A percentile compares a stretch with the other conserved stretches of the same genome.
phyloP scores from a whole-genome alignment of 2,113 vertebrate genomes.

The Trichechus manatus region DNA sequence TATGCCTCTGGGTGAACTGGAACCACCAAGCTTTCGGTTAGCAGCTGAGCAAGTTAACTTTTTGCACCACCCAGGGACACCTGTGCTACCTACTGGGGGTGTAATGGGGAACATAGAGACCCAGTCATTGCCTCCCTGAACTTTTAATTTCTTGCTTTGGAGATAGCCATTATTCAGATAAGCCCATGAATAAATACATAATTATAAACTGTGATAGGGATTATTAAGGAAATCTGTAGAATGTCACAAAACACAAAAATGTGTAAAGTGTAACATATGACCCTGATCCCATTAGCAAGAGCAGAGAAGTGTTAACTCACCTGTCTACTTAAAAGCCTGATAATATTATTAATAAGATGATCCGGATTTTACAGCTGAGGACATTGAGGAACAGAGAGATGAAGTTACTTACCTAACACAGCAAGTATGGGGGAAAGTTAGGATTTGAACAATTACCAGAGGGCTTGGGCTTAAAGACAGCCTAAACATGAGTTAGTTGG shows the following conservation, averaged over 20 bases:
- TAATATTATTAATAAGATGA: neutral
- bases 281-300: neutral
- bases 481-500: fast-evolving
- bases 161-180: neutral
- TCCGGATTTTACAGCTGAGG: neutral
- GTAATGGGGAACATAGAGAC: neutral
- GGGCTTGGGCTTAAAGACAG: neutral
- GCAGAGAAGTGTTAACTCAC: neutral
- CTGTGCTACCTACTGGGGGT: neutral
- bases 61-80: too few relatives aligned
- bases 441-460: neutral
- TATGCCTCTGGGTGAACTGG: too few relatives aligned
- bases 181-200: neutral
- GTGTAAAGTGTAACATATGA: neutral
- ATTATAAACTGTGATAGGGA: neutral
- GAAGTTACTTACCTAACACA: neutral
- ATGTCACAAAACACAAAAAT: neutral
- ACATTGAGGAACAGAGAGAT: neutral
- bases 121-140: neutral
- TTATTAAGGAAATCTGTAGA: neutral
- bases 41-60: too few relatives aligned
- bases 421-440: too few relatives aligned
- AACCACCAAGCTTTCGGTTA: too few relatives aligned
- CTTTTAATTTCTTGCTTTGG: neutral
- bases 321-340: neutral